Percentiles rank a stretch among this genome's conserved stretches.
These are phyloP conservation scores for Barypeithes pellucidus DNA, from an alignment of 2,888 invertebrate species.

Conservation along the genomic window DNA sequence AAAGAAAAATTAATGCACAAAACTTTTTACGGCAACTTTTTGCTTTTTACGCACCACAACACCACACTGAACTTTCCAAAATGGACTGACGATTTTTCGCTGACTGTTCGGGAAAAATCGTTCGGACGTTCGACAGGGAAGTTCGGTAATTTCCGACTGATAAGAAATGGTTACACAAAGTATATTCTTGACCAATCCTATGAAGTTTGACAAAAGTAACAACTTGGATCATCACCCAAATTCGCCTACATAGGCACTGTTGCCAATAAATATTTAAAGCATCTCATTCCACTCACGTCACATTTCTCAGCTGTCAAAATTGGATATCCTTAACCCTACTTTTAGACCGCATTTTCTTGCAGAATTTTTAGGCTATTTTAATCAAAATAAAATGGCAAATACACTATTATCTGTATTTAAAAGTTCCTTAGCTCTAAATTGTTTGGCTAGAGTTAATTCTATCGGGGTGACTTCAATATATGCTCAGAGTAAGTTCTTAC, in stretches of 20 bases:
- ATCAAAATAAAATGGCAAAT: slow-evolving; percentile 43
- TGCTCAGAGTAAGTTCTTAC: slow-evolving; percentile 29
- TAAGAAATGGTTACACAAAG: too few species aligned
- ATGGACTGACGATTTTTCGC: slow-evolving; percentile 1
- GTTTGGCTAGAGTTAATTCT: slow-evolving; percentile 27
- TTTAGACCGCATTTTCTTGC: slow-evolving; percentile 1
- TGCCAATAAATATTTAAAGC: neutral
- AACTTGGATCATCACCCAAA: neutral
- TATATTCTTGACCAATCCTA: too few species aligned
- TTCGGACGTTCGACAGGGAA: neutral
- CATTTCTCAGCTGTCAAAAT: slow-evolving; percentile 7
- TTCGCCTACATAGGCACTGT: neutral
- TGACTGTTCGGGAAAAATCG: neutral
- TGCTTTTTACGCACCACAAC: slow-evolving; percentile 48
- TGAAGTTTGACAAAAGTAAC: too few species aligned
- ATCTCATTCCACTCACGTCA: neutral
- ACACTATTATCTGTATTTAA: slow-evolving; percentile 38
- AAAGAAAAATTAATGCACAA: slow-evolving; percentile 33
- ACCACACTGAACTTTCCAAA: slow-evolving; percentile 12
- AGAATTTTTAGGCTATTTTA: neutral
- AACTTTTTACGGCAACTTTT: slow-evolving; percentile 6
- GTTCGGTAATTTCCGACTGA: neutral
- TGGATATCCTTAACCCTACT: slow-evolving; percentile 1
- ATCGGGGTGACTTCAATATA: slow-evolving; percentile 38
- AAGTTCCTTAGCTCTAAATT: slow-evolving; percentile 17